Evolutionary conservation across 1,140 invertebrate species (phyloP), one percentile per base, ranked within the genome.

Genomic region (Zaprionus capensis): DNA sequence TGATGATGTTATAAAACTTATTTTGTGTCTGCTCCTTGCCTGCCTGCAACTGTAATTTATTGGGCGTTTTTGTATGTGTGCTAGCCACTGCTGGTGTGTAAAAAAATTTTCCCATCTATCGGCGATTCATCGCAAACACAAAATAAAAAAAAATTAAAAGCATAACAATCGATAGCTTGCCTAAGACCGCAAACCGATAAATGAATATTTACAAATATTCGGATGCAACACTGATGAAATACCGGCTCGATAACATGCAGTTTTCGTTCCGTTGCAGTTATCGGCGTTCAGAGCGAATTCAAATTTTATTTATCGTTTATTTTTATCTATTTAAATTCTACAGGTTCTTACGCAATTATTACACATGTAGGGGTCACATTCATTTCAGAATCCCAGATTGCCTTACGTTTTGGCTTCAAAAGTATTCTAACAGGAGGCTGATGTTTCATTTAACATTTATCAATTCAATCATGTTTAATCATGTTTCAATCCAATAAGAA

Each of bases 41-140:
- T 59, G 59, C 58, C 26, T 76, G 73, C 73, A 72, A 79, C 64
- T 72, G 64, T 56, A 76, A 76, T 80, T 86, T 80, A 63, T 59
- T 86, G 83, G 82, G 82, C 82, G 82, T 86, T 82, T 84, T 86
- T 84, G 55, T 66, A 31, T 72, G 26, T 55, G 57, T 56, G 71
- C 24, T 71, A 34, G 38, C 46, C 65, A 38, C 36, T 66, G 74
- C 49, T 76, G 70, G 46, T 76, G 62, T 72, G 69, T 71, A 61
- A 61, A 75, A 75, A 51, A 63, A 64, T 55, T 66, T 72, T 65
- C 41, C 55, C 31, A 4, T 62, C 66, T 69, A 57, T 70, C 51
- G 58, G 17, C 58, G 49, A 74, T 70, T 69, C 51, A 74, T 69
- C 66, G 71, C 31, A 26, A 61, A 31, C n/a, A 64, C 49, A 41